These are phyloP conservation scores for Drosophila helvetica DNA, from an alignment of 2,888 invertebrate species.

Conservation along the genomic window DNA sequence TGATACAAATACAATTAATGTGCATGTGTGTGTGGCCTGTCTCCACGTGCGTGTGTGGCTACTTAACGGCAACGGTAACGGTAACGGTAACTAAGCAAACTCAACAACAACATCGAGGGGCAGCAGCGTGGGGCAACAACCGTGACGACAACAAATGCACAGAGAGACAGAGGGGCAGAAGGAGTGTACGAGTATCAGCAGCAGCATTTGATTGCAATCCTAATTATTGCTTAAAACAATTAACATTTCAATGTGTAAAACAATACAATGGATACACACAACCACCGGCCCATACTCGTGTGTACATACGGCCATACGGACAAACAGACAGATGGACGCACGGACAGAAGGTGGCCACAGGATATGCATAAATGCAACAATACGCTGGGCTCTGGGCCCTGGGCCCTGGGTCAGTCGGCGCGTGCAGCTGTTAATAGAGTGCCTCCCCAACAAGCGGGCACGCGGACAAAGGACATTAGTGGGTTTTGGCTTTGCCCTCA, in stretches of 20 bases:
- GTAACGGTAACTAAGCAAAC: conserved; percentile 76
- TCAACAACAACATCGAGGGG: conserved; percentile 51
- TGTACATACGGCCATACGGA: conserved; percentile 5
- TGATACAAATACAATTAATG: conserved; percentile 83
- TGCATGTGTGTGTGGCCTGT: conserved; percentile 31
- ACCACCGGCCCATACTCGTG: conserved; percentile 33
- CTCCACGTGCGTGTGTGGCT: conserved; percentile 44
- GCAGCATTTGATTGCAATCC: conserved; percentile 75
- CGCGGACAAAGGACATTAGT: conserved; percentile 25
- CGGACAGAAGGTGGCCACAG: conserved; percentile 43
- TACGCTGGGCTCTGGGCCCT: conserved; percentile 45
- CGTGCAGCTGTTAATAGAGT: conserved; percentile 45
- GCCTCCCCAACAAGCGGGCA: not conserved
- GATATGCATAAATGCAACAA: conserved; percentile 78
- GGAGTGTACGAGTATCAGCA: conserved; percentile 26
- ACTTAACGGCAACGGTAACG: conserved; percentile 69
- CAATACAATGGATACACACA: conserved; percentile 59
- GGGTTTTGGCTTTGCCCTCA: not conserved
- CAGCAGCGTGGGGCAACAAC: conserved; percentile 11
- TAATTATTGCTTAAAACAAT: conserved; percentile 80
- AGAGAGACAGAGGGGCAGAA: conserved; percentile 17
- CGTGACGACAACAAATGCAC: conserved; percentile 28
- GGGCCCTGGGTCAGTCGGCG: conserved; percentile 38
- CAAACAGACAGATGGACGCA: conserved; percentile 8
- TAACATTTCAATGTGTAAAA: conserved; percentile 79